These are phyloP conservation scores for Machimus rusticus DNA, from an alignment of 2,888 invertebrate genomes.

Conservation along the genomic window DNA sequence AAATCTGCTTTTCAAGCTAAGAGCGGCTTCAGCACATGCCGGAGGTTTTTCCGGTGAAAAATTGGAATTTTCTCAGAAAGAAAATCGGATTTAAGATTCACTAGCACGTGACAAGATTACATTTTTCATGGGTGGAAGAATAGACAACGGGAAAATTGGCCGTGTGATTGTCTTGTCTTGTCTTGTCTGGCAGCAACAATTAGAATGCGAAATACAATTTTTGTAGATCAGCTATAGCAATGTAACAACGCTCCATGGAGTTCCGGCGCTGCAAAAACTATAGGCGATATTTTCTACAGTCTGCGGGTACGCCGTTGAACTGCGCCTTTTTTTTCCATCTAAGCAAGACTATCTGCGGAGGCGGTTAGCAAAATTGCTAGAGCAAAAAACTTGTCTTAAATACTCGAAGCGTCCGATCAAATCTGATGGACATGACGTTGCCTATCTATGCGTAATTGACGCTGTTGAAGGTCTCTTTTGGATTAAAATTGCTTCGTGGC, in stretches of 20 bases:
- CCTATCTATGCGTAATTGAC: background rate
- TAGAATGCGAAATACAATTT: background rate
- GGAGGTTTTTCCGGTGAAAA: background rate
- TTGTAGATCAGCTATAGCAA: background rate
- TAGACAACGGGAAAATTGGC: background rate
- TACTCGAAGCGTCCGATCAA: background rate
- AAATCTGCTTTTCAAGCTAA: background rate
- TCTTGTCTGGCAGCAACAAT: background rate
- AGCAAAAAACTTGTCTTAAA: background rate
- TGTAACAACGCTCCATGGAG: background rate
- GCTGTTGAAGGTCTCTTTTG: background rate
- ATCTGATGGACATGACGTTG: background rate
- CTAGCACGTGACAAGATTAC: background rate
- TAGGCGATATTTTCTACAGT: background rate
- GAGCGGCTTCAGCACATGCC: background rate
- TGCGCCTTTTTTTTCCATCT: background rate
- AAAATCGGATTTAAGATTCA: background rate
- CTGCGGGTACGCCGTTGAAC: background rate
- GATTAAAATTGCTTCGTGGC: background rate
- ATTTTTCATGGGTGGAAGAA: background rate
- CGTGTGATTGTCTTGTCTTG: background rate
- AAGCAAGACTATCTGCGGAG: background rate
- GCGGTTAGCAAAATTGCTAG: background rate
- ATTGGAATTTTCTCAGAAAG: background rate
- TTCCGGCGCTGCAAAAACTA: background rate